Conservation (phyloP, 2,797 vertebrate genomes). For the Tokudaia tokunoshimensis region DNA sequence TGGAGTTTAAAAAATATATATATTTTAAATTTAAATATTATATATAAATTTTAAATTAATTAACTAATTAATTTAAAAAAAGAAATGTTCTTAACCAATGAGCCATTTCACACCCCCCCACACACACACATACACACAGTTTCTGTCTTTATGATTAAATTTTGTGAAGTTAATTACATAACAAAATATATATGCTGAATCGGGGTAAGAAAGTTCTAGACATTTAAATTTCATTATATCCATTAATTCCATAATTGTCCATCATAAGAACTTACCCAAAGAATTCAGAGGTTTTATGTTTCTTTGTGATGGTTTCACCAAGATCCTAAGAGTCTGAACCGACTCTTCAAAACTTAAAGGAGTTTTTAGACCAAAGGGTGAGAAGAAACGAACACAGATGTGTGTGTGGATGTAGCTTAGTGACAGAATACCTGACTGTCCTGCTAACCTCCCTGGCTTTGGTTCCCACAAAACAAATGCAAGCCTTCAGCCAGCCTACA, state of each 20-base stretch:
- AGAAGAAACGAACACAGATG: background rate
- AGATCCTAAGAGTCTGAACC: background rate
- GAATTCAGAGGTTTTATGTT: constrained; percentile 11
- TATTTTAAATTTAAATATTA: no score
- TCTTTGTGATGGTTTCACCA: constrained; percentile 3
- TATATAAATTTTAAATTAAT: no score
- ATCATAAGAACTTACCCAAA: background rate
- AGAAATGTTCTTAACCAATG: background rate
- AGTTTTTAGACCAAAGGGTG: background rate
- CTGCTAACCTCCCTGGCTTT: no score
- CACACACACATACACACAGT: background rate
- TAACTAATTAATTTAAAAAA: no score
- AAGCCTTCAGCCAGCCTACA: background rate
- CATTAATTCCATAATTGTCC: constrained; percentile 16
- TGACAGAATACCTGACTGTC: no score
- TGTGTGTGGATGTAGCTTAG: background rate
- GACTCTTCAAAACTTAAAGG: background rate
- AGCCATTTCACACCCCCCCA: background rate
- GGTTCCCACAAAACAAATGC: background rate
- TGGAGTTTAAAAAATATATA: no score
- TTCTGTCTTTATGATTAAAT: constrained; percentile 34
- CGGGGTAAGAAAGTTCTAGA: background rate
- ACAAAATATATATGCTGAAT: background rate
- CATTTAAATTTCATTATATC: constrained; percentile 32
- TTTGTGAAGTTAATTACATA: background rate